phyloP scores from a whole-genome alignment of 2,797 vertebrate genomes.

The Paramormyrops hopkinsi region DNA sequence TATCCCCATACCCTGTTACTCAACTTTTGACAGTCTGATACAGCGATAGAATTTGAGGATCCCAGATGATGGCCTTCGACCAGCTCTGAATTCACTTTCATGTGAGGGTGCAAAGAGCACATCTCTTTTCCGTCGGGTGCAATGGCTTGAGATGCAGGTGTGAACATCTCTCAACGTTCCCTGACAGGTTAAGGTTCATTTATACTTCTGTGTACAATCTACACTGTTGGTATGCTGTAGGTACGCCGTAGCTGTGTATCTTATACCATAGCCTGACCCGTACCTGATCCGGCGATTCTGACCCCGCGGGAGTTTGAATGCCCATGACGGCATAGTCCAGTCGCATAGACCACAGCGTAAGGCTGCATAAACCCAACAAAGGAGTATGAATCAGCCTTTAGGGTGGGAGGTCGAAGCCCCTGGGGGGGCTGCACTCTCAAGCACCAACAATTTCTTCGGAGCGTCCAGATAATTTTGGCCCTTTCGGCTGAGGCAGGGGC shows the following conservation, averaged over 20 bases:
- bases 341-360: background rate
- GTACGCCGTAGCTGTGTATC: background rate
- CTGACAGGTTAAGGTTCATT: background rate
- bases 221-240: background rate
- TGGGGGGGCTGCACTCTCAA: background rate
- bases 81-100: background rate
- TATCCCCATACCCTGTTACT: background rate
- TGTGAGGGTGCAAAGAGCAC: background rate
- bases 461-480: background rate
- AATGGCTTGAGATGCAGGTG: background rate
- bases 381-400: background rate
- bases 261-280: background rate
- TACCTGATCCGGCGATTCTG: background rate
- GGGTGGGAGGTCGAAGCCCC: background rate
- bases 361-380: background rate
- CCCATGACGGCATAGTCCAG: background rate
- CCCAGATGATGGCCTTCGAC: background rate
- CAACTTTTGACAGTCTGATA: background rate
- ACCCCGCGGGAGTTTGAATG: background rate
- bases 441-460: background rate
- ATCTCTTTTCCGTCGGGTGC: background rate
- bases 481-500: conserved; percentile 25
- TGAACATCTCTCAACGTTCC: background rate
- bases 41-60: background rate
- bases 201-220: background rate